Evolutionary conservation across 2,113 vertebrate genomes (phyloP), one percentile per base, ranked within the genome.

Genomic region (Gopherus evgoodei): DNA sequence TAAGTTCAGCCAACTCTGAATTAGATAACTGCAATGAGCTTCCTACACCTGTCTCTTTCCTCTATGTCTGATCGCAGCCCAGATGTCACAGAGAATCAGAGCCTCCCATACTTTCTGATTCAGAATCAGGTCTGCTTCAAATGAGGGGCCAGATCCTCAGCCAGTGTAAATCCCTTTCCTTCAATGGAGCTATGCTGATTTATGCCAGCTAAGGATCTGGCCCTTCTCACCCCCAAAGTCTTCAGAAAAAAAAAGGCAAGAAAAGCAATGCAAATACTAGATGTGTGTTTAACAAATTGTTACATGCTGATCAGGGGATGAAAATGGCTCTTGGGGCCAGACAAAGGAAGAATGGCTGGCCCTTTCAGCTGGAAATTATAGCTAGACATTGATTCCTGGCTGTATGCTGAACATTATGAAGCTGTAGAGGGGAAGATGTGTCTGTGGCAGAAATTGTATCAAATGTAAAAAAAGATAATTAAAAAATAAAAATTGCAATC

Each of bases 301-400:
- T 93, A 65, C 0, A 0, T 52, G 65, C 76, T 91, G 50, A 29
- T 87, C 27, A 53, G n/a, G 42, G 31, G 38, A 31, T 93, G 80
- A 52, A 87, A 94, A 81, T 57, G 25, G 53, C 83, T 52, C 75
- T 87, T 83, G 87, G 57, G 75, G 91, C 57, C 90, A 92, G 86
- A 89, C 75, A 82, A 50, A 50, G 83, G 84, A 93, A 83, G 90
- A 65, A 47, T 2, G 95, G 69, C 42, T 87, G 91, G 79, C 90
- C 92, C 13, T 96, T 93, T 84, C 54, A 42, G 11, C 47, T 90
- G 76, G 88, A 90, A 94, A 92, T 93, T 90, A 69, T 52, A 85
- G 50, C 79, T 76, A 83, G 89, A 81, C 88, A 91, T 6, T 54
- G 65, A 81, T 75, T 69, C 53, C 44, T 87, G 81, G 21, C 75